Evolutionary conservation across 1,140 invertebrate species (phyloP), one percentile per base, ranked within the genome.

Genomic region (Formica selysi): DNA sequence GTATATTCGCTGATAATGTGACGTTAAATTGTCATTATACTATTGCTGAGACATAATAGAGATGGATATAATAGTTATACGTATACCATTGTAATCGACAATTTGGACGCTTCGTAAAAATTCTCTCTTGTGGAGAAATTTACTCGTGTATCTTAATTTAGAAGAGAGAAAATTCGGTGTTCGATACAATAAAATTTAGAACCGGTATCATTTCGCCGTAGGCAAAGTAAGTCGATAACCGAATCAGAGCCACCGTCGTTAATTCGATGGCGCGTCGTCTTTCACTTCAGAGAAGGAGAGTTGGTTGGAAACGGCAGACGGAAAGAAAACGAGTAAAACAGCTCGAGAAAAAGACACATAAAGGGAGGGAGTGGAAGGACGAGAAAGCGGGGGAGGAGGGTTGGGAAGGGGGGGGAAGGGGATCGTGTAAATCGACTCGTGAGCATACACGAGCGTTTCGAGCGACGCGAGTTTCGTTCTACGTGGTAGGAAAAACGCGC

Each of bases 391-490:
- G 41, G 8, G 38, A 8, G 38, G 32, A 32, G 64, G 79, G 48
- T 2, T 4, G 57, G 44, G 26, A 10, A 1, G 11, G 44, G 44
- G 64, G 51, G 16, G 51, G 44, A 65, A 81, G 83, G 64, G 54
- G 70, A 41, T 80, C 78, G 65, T 80, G 78, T 80, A 70, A 70
- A 89, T 80, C 89, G 71, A 83, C 32, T 32, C 86, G 74, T 91
- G 92, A 89, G 90, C 91, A 91, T 86, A 64, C 87, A 91, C 92
- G 92, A 92, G 85, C 88, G 51, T 89, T 88, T 92, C 92, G 91
- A 93, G 85, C 67, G 67, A 76, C 65, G 80, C 44, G 86, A 87
- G 90, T 44, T 38, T 38, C 57, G 76, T 79, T 79, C 41, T 80
- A 70, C 41, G 54, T 41, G 78, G 86, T 86, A 87, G 87, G 32